Percentiles rank a stretch among this genome's conserved stretches.
These are phyloP conservation scores for Patagioenas fasciata DNA, from an alignment of 2,113 vertebrate genomes.

Conservation along the genomic window DNA sequence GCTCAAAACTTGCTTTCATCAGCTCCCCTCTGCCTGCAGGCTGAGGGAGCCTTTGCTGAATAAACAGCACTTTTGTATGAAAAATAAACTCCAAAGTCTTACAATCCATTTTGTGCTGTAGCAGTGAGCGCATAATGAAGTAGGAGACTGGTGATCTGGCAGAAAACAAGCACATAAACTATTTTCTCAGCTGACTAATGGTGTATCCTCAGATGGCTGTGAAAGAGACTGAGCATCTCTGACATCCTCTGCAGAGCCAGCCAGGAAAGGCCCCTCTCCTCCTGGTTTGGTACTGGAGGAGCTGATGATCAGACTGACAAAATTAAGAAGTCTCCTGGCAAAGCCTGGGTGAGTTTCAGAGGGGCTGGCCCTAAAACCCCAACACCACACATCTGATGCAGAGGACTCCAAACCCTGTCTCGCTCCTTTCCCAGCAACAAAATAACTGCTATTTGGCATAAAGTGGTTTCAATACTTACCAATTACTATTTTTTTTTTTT, in stretches of 20 bases:
- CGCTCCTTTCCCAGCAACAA: neutral
- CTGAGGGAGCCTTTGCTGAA: slow-evolving; percentile 16
- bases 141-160: neutral
- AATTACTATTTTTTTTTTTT: neutral
- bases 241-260: neutral
- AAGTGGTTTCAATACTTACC: neutral
- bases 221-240: neutral
- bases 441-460: neutral
- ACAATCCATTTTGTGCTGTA: neutral
- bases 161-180: slow-evolving; percentile 16
- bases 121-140: neutral
- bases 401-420: neutral
- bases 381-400: neutral
- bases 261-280: neutral
- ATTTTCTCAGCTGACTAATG: slow-evolving; percentile 1
- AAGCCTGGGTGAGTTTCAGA: neutral
- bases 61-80: slow-evolving; percentile 17
- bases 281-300: neutral
- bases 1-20: neutral
- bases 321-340: neutral
- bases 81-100: slow-evolving; percentile 10
- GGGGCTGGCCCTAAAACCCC: neutral
- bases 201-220: neutral
- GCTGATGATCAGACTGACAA: neutral
- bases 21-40: neutral